Evolutionary conservation across 2,797 vertebrate species (phyloP), one percentile per base, ranked within the genome.

Genomic region (Poeciliopsis paucimaculata): DNA sequence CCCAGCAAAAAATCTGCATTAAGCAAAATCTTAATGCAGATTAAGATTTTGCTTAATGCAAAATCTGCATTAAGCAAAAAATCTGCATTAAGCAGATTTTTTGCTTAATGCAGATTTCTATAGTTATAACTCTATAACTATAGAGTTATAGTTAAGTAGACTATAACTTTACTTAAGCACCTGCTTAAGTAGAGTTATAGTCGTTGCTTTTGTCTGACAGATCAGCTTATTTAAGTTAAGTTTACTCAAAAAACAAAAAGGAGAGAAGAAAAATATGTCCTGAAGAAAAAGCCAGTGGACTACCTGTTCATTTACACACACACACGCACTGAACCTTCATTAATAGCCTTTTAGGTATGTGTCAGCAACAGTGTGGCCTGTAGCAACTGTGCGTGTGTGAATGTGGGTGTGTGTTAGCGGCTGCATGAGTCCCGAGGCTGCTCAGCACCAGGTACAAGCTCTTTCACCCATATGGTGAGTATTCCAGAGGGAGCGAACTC

Each of bases 391-490:
- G 79, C 86, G 64, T 64, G 1, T 18, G 64, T 81, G 64, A 28
- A 3, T 4, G 3, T 51, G 51, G 43, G 36, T 49, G 43, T 43
- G 78, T 79, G 78, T 36, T 28, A n/a, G 64, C 28, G 43, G 28
- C 39, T 15, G 75, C 34, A 36, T 80, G 73, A 77, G 81, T 77
- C 76, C 51, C n/a, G 34, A 87, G 85, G 86, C 82, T 80, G 83
- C 81, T 88, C 74, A 60, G 70, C 83, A 87, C 84, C 89, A 88
- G 87, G 89, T 89, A 89, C 88, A 90, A 88, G 83, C 82, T 88
- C 89, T 78, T 81, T 90, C 84, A 86, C 84, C 87, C 91, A 90
- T 91, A 93, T 92, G 92, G 90, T 85, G 84, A 91, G 84, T 77
- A 82, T 84, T 92, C 89, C 85, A 81, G 85, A 86, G 89, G 90